Base-by-base conservation (phyloP, 2,888 invertebrate genomes). In the Eristalis pertinax region DNA sequence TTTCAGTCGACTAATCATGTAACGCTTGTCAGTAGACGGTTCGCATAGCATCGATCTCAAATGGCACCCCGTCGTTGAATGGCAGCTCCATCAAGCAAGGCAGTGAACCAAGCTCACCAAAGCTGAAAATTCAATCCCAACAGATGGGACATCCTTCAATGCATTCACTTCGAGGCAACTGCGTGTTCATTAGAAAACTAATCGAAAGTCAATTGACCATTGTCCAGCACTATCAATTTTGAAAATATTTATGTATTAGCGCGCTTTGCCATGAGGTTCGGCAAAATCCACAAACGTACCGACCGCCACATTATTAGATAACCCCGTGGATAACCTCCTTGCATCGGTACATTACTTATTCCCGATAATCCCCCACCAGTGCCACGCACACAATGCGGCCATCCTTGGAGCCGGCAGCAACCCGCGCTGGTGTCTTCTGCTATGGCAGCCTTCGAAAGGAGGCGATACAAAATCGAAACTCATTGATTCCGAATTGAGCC, bases 401-500 rank as follows among this genome's bases (percentile, higher is more conserved):
- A 62, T 38, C 50, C 50, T 50, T 50, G 50, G 8, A n/a, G 50
- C n/a, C 50, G 19, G 24, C 56, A n/a, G 32, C n/a, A 32, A 43
- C 56, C 22, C 69, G 69, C 4, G 19, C 50, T 13, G 15, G 19
- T 26, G 19, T 26, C 41, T 65, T 38, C 35, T 43, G 50, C 50
- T 76, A 41, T 41, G 22, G 38, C 11, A 32, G 64, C 35, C 15
- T n/a, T 62, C 64, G n/a, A 83, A 69, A 80, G 87, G 79, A 87
- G 84, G 68, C 58, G 79, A 84, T 87, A 87, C 80, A 87, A 83
- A 87, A 87, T 80, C 76, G 76, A 87, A 84, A 68, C 68, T 84
- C 87, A 87, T 87, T 87, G 87, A 87, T 80, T 87, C 62, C 68
- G 68, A 79, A 79, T 84, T 60, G 69, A 73, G 76, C 79, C 72